These are phyloP conservation scores for Thecophora atra DNA, from an alignment of 2,888 invertebrate genomes.

Conservation along the genomic window DNA sequence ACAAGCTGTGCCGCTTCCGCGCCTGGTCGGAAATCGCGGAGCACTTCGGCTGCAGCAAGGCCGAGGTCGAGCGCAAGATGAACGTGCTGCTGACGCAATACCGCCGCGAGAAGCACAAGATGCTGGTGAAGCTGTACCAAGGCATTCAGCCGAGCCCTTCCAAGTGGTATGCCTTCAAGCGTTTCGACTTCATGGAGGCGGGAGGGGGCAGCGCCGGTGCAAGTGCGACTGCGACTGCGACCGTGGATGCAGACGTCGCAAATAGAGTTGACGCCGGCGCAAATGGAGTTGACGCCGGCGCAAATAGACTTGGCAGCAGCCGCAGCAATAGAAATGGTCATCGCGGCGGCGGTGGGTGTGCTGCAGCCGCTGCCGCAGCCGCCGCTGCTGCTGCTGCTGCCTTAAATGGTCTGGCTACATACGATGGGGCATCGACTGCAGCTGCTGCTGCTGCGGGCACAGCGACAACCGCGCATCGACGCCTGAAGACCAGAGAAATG, in stretches of 20 bases:
- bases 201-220: conserved; percentile 55
- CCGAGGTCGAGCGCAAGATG: conserved; percentile 65
- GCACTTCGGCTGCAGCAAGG: conserved; percentile 64
- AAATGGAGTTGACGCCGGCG: no score
- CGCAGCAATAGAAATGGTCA: background rate
- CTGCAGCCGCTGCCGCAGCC: conserved; percentile 33
- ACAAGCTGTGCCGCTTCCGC: conserved; percentile 62
- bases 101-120: conserved; percentile 64
- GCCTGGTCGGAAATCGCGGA: conserved; percentile 65
- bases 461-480: conserved; percentile 56
- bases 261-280: no score
- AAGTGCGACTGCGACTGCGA: no score
- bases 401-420: conserved; percentile 45
- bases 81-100: conserved; percentile 64
- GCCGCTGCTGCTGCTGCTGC: conserved; percentile 42
- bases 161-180: conserved; percentile 65
- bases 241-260: no score
- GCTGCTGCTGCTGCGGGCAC: conserved; percentile 46
- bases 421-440: conserved; percentile 42
- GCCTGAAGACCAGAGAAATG: conserved; percentile 63
- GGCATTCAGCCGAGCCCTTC: conserved; percentile 64
- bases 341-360: conserved; percentile 41
- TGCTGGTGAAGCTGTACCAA: conserved; percentile 63
- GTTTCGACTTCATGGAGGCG: conserved; percentile 63
- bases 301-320: conserved; percentile 34